phyloP scores from a whole-genome alignment of 2,113 vertebrate species.

The Otis tarda region DNA sequence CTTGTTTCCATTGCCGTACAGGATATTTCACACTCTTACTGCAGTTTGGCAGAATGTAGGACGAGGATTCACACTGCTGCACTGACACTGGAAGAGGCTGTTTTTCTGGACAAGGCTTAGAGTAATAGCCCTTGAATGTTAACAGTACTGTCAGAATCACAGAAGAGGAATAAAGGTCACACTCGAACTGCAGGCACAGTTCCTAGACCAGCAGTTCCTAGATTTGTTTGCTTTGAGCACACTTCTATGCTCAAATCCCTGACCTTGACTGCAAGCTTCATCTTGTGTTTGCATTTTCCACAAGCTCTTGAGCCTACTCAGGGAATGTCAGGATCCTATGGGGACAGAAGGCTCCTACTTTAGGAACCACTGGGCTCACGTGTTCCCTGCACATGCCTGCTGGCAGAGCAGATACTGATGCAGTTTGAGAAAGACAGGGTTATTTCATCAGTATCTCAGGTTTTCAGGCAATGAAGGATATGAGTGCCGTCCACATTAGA shows the following conservation, averaged over 20 bases:
- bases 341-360: neutral
- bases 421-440: neutral
- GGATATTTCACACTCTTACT: neutral
- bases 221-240: neutral
- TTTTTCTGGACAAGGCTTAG: neutral
- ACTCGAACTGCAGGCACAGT: neutral
- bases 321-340: neutral
- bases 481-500: neutral
- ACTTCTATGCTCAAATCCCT: rapidly evolving
- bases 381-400: neutral
- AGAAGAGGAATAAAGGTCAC: neutral
- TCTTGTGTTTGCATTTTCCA: neutral
- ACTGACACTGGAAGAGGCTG: neutral
- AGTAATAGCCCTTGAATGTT: neutral
- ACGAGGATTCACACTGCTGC: neutral
- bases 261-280: neutral
- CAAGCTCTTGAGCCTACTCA: neutral
- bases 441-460: neutral
- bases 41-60: slow-evolving; percentile 50
- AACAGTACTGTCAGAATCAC: neutral
- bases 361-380: neutral
- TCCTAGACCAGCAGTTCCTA: neutral
- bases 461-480: neutral
- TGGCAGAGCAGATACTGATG: neutral
- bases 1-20: neutral